Evolutionary conservation across 2,797 vertebrate species (phyloP), one percentile per base, ranked within the genome.

Genomic region (Hozukius guyotensis): DNA sequence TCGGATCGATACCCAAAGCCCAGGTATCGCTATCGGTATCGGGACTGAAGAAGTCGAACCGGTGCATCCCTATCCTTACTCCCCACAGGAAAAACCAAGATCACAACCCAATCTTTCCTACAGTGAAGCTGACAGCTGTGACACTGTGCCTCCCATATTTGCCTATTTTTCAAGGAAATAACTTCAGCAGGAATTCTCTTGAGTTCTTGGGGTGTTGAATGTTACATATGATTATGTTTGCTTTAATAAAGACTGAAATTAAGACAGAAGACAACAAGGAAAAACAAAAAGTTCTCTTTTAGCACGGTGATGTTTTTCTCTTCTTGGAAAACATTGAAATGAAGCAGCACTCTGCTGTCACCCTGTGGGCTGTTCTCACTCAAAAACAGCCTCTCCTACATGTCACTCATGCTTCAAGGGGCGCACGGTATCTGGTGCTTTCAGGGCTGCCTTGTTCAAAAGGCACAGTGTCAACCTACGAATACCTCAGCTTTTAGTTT

Each of bases 321-420:
- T 69, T 70, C 14, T 56, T 56, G 70, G 64, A 22, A 59, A 76
- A 73, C 63, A 38, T 5, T 68, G 9, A 85, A 84, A 75, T 72
- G 25, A 81, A 80, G 77, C 72, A 49, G 65, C n/a, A 5, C 31
- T 25, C 66, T 22, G n/a, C 64, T 72, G 38, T 78, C 55, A 61
- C 66, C 68, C 73, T 63, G 74, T 69, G 56, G 52, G 72, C 74
- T 53, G 62, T 68, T 83, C 71, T 69, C 71, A 25, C 69, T 81
- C 46, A 73, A 72, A 76, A 62, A 57, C 11, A 11, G 13, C 52
- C 69, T 86, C 77, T 87, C 70, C 57, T 77, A 64, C 63, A 72
- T 61, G 80, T 78, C 80, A 82, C 76, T 92, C 85, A 62, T 71
- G 59, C 66, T 86, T 86, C 75, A 71, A 71, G 81, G 34, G 42